A percentile compares a stretch with the other conserved stretches of the same genome.
Conservation (phyloP, 2,888 invertebrate species). For the Drosophila infuscata region DNA sequence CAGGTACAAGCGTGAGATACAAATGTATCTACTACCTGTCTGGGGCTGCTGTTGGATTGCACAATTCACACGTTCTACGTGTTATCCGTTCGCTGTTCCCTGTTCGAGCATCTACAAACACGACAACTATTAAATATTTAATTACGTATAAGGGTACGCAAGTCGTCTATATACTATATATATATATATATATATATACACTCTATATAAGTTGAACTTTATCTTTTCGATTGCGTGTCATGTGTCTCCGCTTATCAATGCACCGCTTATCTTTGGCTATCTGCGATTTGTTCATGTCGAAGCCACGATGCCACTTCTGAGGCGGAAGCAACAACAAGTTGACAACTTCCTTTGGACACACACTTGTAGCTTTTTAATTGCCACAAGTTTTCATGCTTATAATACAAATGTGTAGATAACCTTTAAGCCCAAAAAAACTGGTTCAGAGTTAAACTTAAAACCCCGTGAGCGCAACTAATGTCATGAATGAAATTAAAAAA, state of each 20-base stretch:
- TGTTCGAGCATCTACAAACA: slow-evolving; percentile 14
- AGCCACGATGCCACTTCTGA: neutral
- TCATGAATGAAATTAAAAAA: slow-evolving; percentile 68
- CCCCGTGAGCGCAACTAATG: slow-evolving; percentile 8
- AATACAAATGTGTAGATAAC: slow-evolving; percentile 49
- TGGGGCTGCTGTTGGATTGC: slow-evolving; percentile 35
- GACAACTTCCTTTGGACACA: slow-evolving; percentile 70
- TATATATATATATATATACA: neutral
- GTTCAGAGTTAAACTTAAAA: slow-evolving; percentile 26
- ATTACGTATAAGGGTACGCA: slow-evolving; percentile 40
- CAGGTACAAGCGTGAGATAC: slow-evolving; percentile 69
- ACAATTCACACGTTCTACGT: slow-evolving; percentile 74
- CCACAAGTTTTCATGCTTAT: slow-evolving; percentile 43
- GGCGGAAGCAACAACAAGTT: slow-evolving; percentile 51
- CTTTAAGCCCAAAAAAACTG: slow-evolving; percentile 34
- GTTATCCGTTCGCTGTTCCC: slow-evolving; percentile 27
- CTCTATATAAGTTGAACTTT: slow-evolving; percentile 45
- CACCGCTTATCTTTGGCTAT: slow-evolving; percentile 21
- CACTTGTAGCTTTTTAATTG: slow-evolving; percentile 61
- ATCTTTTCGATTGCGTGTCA: slow-evolving; percentile 40
- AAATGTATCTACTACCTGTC: slow-evolving; percentile 72
- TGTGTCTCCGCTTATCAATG: slow-evolving; percentile 4
- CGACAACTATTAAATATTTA: slow-evolving; percentile 46
- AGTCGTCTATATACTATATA: neutral
- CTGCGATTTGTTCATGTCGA: slow-evolving; percentile 11